Evolutionary conservation across 2,888 invertebrate genomes (phyloP).

Genomic region (Buathra laborator): DNA sequence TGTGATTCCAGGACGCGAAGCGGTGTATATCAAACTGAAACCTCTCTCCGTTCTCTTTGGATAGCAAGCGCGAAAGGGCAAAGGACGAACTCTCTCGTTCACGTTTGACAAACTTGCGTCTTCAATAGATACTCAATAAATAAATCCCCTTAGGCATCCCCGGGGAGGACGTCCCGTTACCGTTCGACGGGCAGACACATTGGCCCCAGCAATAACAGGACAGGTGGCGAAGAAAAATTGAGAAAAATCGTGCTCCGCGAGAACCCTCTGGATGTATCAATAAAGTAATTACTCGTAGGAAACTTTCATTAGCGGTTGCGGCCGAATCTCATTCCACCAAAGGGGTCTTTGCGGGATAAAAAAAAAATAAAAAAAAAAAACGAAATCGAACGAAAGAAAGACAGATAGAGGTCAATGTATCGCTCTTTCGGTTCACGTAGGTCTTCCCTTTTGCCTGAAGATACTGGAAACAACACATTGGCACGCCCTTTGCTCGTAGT

Average conservation of each 20-base stretch:
- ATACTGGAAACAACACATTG: conserved; percentile 49
- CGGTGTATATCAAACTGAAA: conserved; percentile 53
- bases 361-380: background rate
- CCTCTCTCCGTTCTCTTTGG: conserved; percentile 69
- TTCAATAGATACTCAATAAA: conserved; percentile 81
- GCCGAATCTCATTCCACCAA: conserved; percentile 68
- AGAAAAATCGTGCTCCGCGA: conserved; percentile 80
- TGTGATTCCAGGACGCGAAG: conserved; percentile 73
- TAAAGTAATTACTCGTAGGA: conserved; percentile 82
- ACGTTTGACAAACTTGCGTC: conserved; percentile 80
- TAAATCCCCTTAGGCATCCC: conserved; percentile 75
- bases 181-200: conserved; percentile 1
- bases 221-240: conserved; percentile 74
- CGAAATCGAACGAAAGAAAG: conserved; percentile 15
- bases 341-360: conserved; percentile 28
- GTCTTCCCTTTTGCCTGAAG: conserved; percentile 73
- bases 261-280: conserved; percentile 78
- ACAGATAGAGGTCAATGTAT: conserved; percentile 72
- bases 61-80: background rate
- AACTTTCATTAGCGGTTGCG: conserved; percentile 81
- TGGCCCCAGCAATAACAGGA: conserved; percentile 34
- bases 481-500: conserved; percentile 22
- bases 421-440: conserved; percentile 79
- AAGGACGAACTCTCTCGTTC: conserved; percentile 43
- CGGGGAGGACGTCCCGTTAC: conserved; percentile 31